Base-by-base conservation (phyloP, 2,888 invertebrate species). In the Salpingus planirostris region DNA sequence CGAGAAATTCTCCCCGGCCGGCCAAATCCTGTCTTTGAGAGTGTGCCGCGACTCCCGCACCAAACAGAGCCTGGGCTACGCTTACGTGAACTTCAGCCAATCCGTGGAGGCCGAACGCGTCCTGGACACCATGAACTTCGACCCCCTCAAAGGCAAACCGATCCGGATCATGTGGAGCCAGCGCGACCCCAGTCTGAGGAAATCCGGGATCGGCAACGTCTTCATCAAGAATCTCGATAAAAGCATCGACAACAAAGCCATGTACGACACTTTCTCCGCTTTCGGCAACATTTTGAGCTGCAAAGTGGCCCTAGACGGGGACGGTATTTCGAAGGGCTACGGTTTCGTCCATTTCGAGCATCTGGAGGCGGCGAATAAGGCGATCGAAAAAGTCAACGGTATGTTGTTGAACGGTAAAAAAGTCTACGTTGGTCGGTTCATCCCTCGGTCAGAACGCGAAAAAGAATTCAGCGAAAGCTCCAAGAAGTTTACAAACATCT, bases 151-250 rank as follows among this genome's bases (percentile, higher is more conserved):
- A 67, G 92, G 92, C 50, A 83, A 91, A 60, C 97, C 97, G 41
- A 97, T 98, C 62, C 82, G 98, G 62, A 98, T 99, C 59, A 98
- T 98, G 98, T 98, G 98, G 98, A 96, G 96, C 46, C 98, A 98
- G 69, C 79, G 98, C 56, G 97, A 98, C 71, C 97, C 97, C 15
- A 93, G 95, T 13, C 75, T 97, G 39, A 80, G 98, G 54, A 92
- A 95, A 67, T 97, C 97, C 39, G 98, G 98, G 35, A 90, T 96
- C 46, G 97, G 97, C 36, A 99, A 99, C 70, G 92, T 99, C 42
- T 99, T 99, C 68, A 98, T 98, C 56, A 99, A 98, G 71, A 98
- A 98, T 66, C 70, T 98, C 65, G 95, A 98, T 66, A 97, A 92
- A 68, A 82, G 80, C 47, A 98, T 99, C 62, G 97, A 98, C 70